These are phyloP conservation scores for Phrynosoma platyrhinos DNA, from an alignment of 2,113 vertebrate genomes.

Conservation along the genomic window DNA sequence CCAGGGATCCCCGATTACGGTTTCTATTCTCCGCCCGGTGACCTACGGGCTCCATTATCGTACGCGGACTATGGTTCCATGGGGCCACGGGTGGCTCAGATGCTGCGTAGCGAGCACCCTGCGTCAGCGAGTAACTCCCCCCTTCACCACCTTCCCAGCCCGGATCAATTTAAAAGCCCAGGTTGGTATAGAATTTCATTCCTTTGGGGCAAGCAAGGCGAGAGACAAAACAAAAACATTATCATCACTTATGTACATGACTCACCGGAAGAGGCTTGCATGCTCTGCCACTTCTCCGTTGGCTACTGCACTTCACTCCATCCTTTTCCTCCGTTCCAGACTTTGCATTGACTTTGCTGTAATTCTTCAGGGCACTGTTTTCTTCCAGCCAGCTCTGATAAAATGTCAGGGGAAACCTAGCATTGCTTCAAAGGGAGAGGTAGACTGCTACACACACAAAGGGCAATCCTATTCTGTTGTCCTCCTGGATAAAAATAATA, in stretches of 20 bases:
- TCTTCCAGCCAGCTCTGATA: not conserved
- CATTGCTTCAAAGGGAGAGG: not conserved
- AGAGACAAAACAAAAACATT: not conserved
- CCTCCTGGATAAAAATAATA: not conserved
- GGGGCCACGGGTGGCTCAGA: slow-evolving; percentile 86
- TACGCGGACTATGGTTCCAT: slow-evolving; percentile 89
- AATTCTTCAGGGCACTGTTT: not conserved
- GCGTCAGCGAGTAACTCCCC: slow-evolving; percentile 86
- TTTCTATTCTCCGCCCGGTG: slow-evolving; percentile 89
- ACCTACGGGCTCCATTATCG: slow-evolving; percentile 87
- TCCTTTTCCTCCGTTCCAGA: not conserved
- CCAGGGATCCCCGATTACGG: slow-evolving; percentile 87
- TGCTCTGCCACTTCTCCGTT: slow-evolving; percentile 11
- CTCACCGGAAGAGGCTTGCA: slow-evolving; percentile 25
- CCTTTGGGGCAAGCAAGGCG: slow-evolving; percentile 39
- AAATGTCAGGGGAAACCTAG: not conserved
- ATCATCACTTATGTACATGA: slow-evolving; percentile 13
- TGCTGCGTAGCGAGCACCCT: slow-evolving; percentile 88
- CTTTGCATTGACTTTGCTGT: not conserved
- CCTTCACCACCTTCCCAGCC: slow-evolving; percentile 81
- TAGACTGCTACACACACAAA: not conserved
- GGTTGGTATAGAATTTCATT: slow-evolving; percentile 83
- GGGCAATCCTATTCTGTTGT: not conserved
- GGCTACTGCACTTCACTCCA: slow-evolving; percentile 1
- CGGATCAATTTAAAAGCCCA: slow-evolving; percentile 92